Conservation (phyloP, 2,113 vertebrate genomes). For the Orientallactaga bullata region DNA sequence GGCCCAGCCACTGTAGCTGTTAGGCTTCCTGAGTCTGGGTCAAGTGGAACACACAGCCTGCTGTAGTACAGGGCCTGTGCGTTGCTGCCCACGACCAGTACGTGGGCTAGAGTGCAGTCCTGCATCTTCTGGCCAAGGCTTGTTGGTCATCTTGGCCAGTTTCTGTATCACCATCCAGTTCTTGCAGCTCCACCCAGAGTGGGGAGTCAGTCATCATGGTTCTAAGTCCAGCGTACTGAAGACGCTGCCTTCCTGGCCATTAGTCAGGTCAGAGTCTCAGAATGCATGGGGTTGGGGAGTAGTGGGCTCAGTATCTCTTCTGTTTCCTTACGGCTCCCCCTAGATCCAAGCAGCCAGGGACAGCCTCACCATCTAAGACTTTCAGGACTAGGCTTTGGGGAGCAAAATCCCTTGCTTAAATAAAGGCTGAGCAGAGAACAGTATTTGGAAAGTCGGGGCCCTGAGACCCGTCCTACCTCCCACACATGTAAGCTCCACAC, state of each 20-base stretch:
- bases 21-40: accelerated
- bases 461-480: neutral
- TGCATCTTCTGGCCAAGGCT: constrained; percentile 65
- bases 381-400: neutral
- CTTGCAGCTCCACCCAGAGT: constrained; percentile 68
- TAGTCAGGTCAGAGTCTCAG: constrained; percentile 55
- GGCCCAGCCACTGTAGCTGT: accelerated
- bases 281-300: constrained; percentile 81
- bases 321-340: too few species aligned
- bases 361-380: neutral
- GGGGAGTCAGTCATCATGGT: constrained; percentile 81
- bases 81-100: neutral
- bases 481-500: too few species aligned
- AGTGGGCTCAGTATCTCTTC: too few species aligned
- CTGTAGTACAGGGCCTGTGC: too few species aligned
- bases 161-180: constrained; percentile 85
- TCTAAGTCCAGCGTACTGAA: constrained; percentile 84
- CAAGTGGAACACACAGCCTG: accelerated
- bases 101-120: accelerated
- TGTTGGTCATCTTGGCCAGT: constrained; percentile 81
- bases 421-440: neutral
- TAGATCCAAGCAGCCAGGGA: neutral
- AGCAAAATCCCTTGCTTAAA: neutral
- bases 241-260: constrained; percentile 81
- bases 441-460: neutral